These are phyloP conservation scores for Trachymyrmex cornetzi DNA, from an alignment of 1,140 invertebrate genomes.

Conservation along the genomic window DNA sequence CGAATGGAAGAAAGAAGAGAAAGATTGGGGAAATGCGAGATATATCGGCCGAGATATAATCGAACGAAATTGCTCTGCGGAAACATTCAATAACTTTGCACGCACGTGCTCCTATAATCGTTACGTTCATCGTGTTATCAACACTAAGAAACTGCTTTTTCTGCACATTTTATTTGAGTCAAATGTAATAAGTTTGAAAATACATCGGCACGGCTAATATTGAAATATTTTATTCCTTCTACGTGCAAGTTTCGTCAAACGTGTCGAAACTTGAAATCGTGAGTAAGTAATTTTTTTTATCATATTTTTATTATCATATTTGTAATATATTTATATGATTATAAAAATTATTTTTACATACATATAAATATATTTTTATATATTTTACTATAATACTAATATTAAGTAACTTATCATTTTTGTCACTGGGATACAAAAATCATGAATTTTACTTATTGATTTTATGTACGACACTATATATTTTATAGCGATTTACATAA, in stretches of 20 bases:
- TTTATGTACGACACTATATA: conserved; percentile 11
- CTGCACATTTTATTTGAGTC: background rate
- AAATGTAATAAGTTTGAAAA: background rate
- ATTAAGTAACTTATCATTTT: background rate
- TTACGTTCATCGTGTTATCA: background rate
- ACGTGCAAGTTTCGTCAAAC: background rate
- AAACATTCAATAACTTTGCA: conserved; percentile 67
- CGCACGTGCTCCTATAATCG: conserved; percentile 13
- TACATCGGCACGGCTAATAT: background rate
- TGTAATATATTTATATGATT: background rate
- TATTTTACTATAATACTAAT: background rate
- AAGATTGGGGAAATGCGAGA: background rate
- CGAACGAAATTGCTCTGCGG: conserved; percentile 26
- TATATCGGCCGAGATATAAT: background rate
- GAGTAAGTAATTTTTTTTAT: background rate
- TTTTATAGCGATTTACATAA: background rate
- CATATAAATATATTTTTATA: background rate
- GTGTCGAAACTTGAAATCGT: background rate
- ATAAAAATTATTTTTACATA: conserved; percentile 1
- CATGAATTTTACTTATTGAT: background rate
- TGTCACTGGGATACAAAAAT: background rate
- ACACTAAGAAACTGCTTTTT: background rate
- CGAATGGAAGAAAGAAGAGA: conserved; percentile 34
- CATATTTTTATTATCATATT: background rate
- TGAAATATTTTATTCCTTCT: background rate